Base-by-base conservation (phyloP, 2,797 vertebrate genomes). In the Gymnothorax javanicus region DNA sequence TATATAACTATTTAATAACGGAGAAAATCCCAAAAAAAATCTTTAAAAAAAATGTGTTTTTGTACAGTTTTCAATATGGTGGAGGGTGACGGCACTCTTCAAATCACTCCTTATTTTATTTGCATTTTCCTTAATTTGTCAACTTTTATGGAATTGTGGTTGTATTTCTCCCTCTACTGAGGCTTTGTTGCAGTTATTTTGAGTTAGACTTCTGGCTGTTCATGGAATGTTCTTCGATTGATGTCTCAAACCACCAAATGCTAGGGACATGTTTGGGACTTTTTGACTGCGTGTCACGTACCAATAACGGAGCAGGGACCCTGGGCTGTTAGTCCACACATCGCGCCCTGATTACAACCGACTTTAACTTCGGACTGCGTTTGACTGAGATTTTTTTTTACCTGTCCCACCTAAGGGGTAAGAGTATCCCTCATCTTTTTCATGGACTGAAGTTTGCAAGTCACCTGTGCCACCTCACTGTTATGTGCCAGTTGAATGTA, bases 171-270 rank as follows among this genome's bases (percentile, higher is more conserved):
- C 13, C 33, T 17, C 73, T 5, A 1, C 52, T 56, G 6, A 56
- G 20, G 54, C 52, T 75, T 20, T 7, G 62, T 75, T 43, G 2
- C 8, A 27, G n/a, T 25, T 75, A 50, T n/a, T 56, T 81, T 81
- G 50, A 56, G 50, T 27, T 20, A 50, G 73, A 50, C 73, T 77
- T 33, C 73, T 43, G 33, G 27, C 43, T 33, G 33, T 1, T 25
- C 0, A 13, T 9, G 25, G 50, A 81, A 17, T 43, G 33, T 56
- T 54, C 52, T 43, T n/a, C n/a, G 77, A 54, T 56, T 81, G 77
- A 81, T 52, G 9, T 81, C 7, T 81, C 23, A 81, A 81, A 81
- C 77, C 77, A 81, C 77, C 11, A 56, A 81, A n/a, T 13, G 52
- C 20, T 9, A 50, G 52, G 23, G 52, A 13, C 50, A 5, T 52